A percentile compares a stretch with the other conserved stretches of the same genome.
These are phyloP conservation scores for Neolamprologus fasciatus DNA, from an alignment of 2,113 vertebrate genomes.

Conservation along the genomic window DNA sequence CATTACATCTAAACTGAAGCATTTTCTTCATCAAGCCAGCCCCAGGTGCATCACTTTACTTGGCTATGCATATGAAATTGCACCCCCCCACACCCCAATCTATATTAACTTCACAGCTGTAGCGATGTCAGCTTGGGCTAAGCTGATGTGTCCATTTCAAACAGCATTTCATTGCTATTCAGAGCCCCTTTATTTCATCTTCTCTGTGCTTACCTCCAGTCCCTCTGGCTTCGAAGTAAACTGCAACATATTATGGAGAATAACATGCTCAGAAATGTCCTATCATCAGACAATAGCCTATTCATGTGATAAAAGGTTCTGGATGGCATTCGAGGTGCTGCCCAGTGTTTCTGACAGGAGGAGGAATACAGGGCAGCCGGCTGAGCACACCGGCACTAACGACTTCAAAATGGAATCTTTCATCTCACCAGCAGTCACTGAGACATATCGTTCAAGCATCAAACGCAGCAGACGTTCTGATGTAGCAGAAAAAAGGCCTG, in stretches of 20 bases:
- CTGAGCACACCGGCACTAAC: constrained; percentile 31
- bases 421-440: constrained; percentile 40
- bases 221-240: constrained; percentile 16
- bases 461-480: constrained; percentile 11
- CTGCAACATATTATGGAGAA: constrained; percentile 23
- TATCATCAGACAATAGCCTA: constrained; percentile 35
- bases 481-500: not conserved
- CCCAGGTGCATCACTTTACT: not conserved
- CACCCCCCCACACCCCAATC: not conserved
- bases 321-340: constrained; percentile 27
- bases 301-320: constrained; percentile 54
- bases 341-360: constrained; percentile 52
- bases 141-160: not conserved
- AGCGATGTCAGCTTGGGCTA: not conserved
- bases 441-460: constrained; percentile 44
- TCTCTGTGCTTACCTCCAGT: constrained; percentile 4
- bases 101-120: not conserved
- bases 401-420: constrained; percentile 55
- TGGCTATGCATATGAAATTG: constrained; percentile 1
- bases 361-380: constrained; percentile 33
- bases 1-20: not conserved
- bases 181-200: not conserved
- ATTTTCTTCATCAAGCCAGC: constrained; percentile 8
- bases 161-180: constrained; percentile 5
- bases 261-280: constrained; percentile 25